A percentile compares a stretch with the other conserved stretches of the same genome.
Conservation (phyloP, 2,113 vertebrate species). For the Embiotoca jacksoni region DNA sequence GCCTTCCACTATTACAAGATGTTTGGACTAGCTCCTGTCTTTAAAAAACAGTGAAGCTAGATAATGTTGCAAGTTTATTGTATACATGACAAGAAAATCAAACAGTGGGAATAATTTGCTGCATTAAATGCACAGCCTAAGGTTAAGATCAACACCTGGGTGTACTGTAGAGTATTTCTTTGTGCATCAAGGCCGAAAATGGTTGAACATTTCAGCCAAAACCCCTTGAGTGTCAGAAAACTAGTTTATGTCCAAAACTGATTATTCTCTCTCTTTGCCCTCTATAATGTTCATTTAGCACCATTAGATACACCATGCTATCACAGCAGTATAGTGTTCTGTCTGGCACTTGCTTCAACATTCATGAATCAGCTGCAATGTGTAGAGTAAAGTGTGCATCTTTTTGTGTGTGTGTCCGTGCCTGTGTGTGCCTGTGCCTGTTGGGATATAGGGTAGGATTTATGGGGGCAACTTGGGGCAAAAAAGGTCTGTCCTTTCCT, state of each 20-base stretch:
- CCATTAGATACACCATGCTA: constrained; percentile 61
- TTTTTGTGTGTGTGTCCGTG: constrained; percentile 13
- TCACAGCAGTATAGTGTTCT: constrained; percentile 62
- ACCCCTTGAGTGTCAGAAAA: constrained; percentile 44
- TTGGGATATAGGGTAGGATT: constrained; percentile 12
- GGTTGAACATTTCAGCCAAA: constrained; percentile 42
- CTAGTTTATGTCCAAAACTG: constrained; percentile 40
- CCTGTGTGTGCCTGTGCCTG: constrained; percentile 16
- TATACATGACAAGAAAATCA: constrained; percentile 24
- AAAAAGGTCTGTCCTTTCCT: constrained; percentile 37
- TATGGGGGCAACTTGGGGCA: constrained; percentile 25
- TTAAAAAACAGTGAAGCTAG: constrained; percentile 1
- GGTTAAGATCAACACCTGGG: constrained; percentile 20
- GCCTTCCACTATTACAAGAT: constrained; percentile 26
- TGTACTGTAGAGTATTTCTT: constrained; percentile 12
- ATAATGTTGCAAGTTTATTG: constrained; percentile 17
- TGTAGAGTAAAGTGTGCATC: constrained; percentile 28
- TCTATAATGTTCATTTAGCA: constrained; percentile 61
- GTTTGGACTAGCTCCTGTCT: neutral
- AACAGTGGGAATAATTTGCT: constrained; percentile 19
- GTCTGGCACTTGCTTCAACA: constrained; percentile 48
- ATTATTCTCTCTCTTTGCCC: constrained; percentile 60
- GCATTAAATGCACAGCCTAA: constrained; percentile 33
- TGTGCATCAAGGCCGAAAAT: constrained; percentile 58
- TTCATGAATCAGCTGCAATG: constrained; percentile 43